Percentiles rank a stretch among this genome's conserved stretches.
Conservation (phyloP, 2,113 vertebrate genomes). For the Scomber japonicus region DNA sequence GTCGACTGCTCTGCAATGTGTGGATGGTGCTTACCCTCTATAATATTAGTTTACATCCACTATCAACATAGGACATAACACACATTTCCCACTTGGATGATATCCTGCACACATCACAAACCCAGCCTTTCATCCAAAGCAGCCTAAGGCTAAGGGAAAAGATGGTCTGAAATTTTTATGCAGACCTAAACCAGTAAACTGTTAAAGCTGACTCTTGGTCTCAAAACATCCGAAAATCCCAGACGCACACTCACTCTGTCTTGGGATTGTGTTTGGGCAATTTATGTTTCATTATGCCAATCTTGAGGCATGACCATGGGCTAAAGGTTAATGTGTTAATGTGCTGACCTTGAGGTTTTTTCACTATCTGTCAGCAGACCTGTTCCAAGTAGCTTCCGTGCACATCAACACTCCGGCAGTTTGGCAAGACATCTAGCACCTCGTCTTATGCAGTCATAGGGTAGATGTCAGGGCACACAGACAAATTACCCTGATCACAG, state of each 20-base stretch:
- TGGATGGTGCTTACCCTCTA: slow-evolving; percentile 15
- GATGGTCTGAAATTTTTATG: slow-evolving; percentile 23
- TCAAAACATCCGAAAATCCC: not conserved
- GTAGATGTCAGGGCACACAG: slow-evolving; percentile 32
- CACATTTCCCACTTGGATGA: slow-evolving; percentile 1
- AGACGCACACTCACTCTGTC: not conserved
- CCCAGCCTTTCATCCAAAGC: slow-evolving; percentile 4
- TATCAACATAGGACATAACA: slow-evolving; percentile 4
- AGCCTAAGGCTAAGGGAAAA: slow-evolving; percentile 19
- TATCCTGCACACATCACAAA: slow-evolving; percentile 3
- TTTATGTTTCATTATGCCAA: slow-evolving; percentile 46
- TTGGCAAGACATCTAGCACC: slow-evolving; percentile 40
- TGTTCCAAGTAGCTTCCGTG: not conserved
- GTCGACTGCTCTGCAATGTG: not conserved
- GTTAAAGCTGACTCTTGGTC: slow-evolving; percentile 2
- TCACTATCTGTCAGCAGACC: slow-evolving; percentile 37
- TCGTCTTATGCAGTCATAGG: slow-evolving; percentile 43
- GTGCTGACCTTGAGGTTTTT: slow-evolving; percentile 40
- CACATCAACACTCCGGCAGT: not conserved
- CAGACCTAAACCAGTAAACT: slow-evolving; percentile 12
- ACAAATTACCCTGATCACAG: slow-evolving; percentile 67
- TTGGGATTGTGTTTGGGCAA: slow-evolving; percentile 7
- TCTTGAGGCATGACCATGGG: slow-evolving; percentile 25
- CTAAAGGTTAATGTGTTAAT: slow-evolving; percentile 51
- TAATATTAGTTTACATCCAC: slow-evolving; percentile 36